phyloP scores from a whole-genome alignment of 2,888 invertebrate species.

The Pelosia muscerda region DNA sequence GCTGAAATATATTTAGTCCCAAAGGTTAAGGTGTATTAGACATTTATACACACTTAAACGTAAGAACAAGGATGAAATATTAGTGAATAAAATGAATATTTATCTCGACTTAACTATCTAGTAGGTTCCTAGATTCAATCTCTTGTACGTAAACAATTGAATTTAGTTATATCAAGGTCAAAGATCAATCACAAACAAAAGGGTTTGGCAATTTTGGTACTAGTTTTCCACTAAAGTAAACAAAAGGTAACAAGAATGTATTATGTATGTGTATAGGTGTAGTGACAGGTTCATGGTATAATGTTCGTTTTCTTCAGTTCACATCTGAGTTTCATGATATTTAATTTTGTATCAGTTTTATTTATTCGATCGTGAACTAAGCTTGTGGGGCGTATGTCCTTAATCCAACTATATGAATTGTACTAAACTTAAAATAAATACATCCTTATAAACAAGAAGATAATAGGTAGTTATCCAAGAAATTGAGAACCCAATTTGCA shows the following conservation, averaged over 20 bases:
- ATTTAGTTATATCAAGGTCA: slow-evolving; percentile 3
- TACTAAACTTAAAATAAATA: too few relatives aligned
- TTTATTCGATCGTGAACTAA: too few relatives aligned
- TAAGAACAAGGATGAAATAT: neutral
- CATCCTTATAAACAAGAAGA: too few relatives aligned
- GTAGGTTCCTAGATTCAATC: neutral
- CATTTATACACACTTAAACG: neutral
- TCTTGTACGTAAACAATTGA: slow-evolving; percentile 8
- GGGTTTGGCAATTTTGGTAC: neutral
- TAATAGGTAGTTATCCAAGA: too few relatives aligned
- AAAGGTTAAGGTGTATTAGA: neutral
- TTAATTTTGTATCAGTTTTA: neutral
- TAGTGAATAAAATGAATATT: too few relatives aligned
- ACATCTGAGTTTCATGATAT: neutral
- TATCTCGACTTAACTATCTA: neutral
- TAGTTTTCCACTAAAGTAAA: slow-evolving; percentile 8
- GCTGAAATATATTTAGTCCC: too few relatives aligned
- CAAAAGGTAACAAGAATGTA: slow-evolving; percentile 2
- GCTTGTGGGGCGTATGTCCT: neutral
- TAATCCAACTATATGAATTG: neutral
- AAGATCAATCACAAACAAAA: slow-evolving; percentile 11
- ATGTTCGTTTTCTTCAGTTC: neutral
- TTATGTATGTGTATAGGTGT: neutral
- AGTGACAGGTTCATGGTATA: neutral
- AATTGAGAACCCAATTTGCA: too few relatives aligned